A percentile compares a stretch with the other conserved stretches of the same genome.
phyloP scores from a whole-genome alignment of 2,113 vertebrate genomes.

The Tylochromis polylepis region DNA sequence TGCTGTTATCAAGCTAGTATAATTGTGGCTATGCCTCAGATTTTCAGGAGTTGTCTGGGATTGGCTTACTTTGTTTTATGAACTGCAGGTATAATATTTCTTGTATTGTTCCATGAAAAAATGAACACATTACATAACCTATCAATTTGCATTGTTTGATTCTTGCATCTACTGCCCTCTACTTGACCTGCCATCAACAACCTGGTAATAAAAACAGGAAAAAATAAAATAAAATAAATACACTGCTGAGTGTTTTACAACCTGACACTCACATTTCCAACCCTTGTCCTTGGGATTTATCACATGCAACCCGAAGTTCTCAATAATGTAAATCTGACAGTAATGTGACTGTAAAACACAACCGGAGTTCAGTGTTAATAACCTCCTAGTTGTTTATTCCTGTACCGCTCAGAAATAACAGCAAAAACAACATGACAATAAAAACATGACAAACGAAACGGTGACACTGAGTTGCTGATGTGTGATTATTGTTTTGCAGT shows the following conservation, averaged over 20 bases:
- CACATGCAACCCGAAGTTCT: neutral
- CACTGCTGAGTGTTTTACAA: conserved; percentile 10
- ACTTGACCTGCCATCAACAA: neutral
- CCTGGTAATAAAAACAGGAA: neutral
- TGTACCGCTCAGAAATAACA: conserved; percentile 2
- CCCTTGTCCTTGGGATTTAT: conserved; percentile 32
- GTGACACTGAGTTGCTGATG: neutral
- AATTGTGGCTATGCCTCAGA: neutral
- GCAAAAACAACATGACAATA: neutral
- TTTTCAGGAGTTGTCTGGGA: neutral
- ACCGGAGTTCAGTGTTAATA: conserved; percentile 22
- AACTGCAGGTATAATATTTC: neutral
- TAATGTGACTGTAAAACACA: conserved; percentile 10
- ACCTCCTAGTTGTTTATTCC: conserved; percentile 3
- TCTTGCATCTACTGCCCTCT: neutral
- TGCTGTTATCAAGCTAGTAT: neutral
- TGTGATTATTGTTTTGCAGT: neutral
- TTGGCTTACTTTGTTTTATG: neutral
- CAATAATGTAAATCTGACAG: conserved; percentile 4
- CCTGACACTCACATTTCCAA: neutral
- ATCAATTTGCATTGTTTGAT: neutral
- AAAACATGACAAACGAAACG: neutral
- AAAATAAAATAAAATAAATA: neutral
- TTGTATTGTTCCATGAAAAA: neutral
- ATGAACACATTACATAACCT: neutral